Conservation (phyloP, 2,797 vertebrate species). For the Natrix natrix region DNA sequence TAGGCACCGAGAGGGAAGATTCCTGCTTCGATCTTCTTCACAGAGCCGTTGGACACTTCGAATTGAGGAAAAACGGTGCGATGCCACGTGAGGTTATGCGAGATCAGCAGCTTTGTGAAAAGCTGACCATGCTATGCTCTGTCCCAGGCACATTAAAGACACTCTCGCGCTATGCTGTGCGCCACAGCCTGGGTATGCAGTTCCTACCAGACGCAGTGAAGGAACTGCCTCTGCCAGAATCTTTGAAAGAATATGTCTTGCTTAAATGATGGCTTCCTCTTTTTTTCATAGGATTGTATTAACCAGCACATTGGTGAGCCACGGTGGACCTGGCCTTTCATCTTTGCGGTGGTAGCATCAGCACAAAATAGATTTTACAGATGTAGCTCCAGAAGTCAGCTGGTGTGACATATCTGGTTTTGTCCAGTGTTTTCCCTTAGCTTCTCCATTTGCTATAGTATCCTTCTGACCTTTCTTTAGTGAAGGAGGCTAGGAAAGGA, state of each 20-base stretch:
- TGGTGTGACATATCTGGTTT: not conserved
- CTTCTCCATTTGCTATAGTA: not conserved
- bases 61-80: constrained; percentile 84
- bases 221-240: constrained; percentile 88
- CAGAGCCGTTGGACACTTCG: constrained; percentile 83
- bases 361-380: not conserved
- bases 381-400: too few species aligned
- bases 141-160: constrained; percentile 84
- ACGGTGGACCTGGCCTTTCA: not conserved
- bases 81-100: constrained; percentile 87
- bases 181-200: constrained; percentile 84
- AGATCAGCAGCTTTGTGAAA: constrained; percentile 87
- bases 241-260: constrained; percentile 88
- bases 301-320: not conserved
- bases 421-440: not conserved
- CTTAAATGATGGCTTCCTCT: constrained; percentile 59
- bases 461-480: not conserved
- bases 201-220: constrained; percentile 88
- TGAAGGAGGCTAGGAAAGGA: not conserved
- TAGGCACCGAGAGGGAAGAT: constrained; percentile 90
- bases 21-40: constrained; percentile 91
- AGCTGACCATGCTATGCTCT: constrained; percentile 82
- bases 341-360: not conserved
- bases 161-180: constrained; percentile 84
- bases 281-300: not conserved